Conservation (phyloP, 2,797 vertebrate species). For the Acomys russatus region DNA sequence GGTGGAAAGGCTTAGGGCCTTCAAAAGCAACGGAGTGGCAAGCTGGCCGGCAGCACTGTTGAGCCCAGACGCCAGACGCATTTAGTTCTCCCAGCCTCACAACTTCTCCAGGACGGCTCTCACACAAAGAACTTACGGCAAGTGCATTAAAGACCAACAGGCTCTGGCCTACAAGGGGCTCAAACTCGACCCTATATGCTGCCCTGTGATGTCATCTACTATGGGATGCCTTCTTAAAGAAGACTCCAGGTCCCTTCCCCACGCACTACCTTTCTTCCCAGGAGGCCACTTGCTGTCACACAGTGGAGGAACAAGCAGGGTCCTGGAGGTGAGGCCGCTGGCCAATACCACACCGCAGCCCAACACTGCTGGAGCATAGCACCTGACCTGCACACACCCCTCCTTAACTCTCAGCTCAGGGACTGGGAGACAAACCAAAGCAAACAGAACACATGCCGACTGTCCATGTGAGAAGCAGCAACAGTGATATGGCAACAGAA, state of each 20-base stretch:
- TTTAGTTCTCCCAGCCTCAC: rapidly evolving
- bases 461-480: constrained; percentile 84
- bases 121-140: no score
- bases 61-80: not conserved
- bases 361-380: rapidly evolving
- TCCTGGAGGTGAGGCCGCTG: not conserved
- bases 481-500: constrained; percentile 88
- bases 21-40: rapidly evolving
- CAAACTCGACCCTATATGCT: not conserved
- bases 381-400: not conserved
- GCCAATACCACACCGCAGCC: not conserved
- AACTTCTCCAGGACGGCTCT: not conserved
- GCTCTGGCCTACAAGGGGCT: not conserved
- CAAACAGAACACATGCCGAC: constrained; percentile 77
- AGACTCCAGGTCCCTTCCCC: not conserved
- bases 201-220: rapidly evolving
- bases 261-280: not conserved
- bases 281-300: not conserved
- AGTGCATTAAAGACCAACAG: no score
- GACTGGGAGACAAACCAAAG: constrained; percentile 71
- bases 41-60: rapidly evolving
- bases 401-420: not conserved
- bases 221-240: not conserved
- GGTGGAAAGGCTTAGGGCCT: not conserved
- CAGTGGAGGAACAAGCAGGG: not conserved